Percentiles rank a stretch among this genome's conserved stretches.
Evolutionary conservation across 2,888 invertebrate genomes (phyloP).

Genomic region (Pollenia amentaria): DNA sequence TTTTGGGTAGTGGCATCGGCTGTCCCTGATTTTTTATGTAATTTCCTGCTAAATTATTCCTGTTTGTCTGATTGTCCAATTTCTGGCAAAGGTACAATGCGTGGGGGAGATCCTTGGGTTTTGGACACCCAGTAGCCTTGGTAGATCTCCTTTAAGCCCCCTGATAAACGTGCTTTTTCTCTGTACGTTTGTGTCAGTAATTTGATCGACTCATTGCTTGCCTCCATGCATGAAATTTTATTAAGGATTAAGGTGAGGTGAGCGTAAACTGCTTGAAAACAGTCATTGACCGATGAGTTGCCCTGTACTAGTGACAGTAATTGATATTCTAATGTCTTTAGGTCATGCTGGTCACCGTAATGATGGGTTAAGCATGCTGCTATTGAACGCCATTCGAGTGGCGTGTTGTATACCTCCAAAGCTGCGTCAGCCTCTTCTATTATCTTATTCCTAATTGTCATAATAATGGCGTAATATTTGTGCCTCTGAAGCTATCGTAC

Average conservation of each 20-base stretch:
- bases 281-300: background rate
- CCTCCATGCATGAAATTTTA: too few relatives aligned
- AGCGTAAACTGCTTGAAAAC: background rate
- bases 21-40: too few relatives aligned
- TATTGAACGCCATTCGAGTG: too few relatives aligned
- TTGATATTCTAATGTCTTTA: conserved; percentile 12
- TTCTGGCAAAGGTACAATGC: conserved; percentile 1
- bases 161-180: background rate
- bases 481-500: background rate
- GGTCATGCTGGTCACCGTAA: background rate
- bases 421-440: too few relatives aligned
- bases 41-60: too few relatives aligned
- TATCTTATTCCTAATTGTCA: too few relatives aligned
- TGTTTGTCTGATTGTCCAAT: too few relatives aligned
- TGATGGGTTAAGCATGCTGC: background rate
- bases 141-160: background rate
- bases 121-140: background rate
- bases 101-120: background rate
- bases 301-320: background rate
- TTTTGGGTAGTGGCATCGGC: too few relatives aligned
- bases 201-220: too few relatives aligned
- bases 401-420: too few relatives aligned
- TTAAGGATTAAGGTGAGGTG: background rate
- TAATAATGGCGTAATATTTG: conserved; percentile 1
- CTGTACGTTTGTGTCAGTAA: too few relatives aligned